Evolutionary conservation across 2,797 vertebrate species (phyloP).

Genomic region (Trichosurus vulpecula): DNA sequence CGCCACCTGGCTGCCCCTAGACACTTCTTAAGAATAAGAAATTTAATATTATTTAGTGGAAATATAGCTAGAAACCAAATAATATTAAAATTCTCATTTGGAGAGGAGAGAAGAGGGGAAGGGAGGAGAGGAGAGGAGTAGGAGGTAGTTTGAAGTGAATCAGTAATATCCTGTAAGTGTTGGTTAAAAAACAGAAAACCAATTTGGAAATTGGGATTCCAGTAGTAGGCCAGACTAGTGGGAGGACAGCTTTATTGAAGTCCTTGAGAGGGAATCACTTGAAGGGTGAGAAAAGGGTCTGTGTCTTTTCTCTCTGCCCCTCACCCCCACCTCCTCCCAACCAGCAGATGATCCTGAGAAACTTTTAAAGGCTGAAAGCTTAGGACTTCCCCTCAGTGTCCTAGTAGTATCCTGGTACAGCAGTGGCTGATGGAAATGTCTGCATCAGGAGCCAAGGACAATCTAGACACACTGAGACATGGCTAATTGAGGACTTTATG

Average conservation of each 20-base stretch:
- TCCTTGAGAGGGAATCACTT: neutral
- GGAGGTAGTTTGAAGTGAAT: neutral
- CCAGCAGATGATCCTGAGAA: neutral
- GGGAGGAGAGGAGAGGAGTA: neutral
- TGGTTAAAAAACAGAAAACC: neutral
- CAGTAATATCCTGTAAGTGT: neutral
- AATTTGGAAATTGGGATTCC: neutral
- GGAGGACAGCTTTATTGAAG: neutral
- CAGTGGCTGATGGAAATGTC: neutral
- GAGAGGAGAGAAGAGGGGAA: neutral
- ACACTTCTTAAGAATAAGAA: conserved; percentile 22
- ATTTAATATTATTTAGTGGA: conserved; percentile 10
- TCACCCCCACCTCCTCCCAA: neutral
- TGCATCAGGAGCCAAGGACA: neutral
- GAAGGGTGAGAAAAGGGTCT: neutral
- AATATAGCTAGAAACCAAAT: conserved; percentile 5
- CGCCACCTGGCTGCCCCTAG: too few relatives aligned
- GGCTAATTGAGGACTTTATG: neutral
- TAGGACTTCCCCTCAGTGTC: neutral
- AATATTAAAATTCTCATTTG: conserved; percentile 15
- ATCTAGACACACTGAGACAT: neutral
- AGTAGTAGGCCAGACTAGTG: neutral
- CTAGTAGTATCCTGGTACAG: neutral
- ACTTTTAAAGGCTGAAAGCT: neutral
- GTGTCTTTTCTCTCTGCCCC: neutral